Conservation (phyloP, 2,888 invertebrate genomes). For the Mylabris sibirica region DNA sequence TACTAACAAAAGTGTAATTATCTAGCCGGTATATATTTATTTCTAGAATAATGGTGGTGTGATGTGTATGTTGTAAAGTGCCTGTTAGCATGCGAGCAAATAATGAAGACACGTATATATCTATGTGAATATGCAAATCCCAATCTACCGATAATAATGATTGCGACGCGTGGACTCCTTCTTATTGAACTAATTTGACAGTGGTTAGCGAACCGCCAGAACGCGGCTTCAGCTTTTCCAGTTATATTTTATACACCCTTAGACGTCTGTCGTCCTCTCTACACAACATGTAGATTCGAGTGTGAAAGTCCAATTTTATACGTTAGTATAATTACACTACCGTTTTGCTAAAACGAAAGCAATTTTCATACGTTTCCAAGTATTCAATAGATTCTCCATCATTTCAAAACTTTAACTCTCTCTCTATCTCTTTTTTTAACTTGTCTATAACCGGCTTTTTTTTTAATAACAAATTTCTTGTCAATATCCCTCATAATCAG, state of each 20-base stretch:
- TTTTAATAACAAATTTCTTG: not conserved
- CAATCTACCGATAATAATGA: slow-evolving; percentile 61
- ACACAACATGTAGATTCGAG: slow-evolving; percentile 18
- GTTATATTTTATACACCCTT: slow-evolving; percentile 49
- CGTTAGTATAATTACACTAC: slow-evolving; percentile 35
- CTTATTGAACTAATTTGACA: slow-evolving; percentile 65
- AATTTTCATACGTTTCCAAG: slow-evolving; percentile 19
- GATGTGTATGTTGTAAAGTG: slow-evolving; percentile 45
- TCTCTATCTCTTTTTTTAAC: not conserved
- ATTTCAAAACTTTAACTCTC: not conserved
- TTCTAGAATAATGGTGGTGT: not conserved
- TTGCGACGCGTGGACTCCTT: slow-evolving; percentile 63
- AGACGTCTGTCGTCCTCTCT: slow-evolving; percentile 32
- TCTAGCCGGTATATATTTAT: slow-evolving; percentile 4
- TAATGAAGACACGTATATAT: slow-evolving; percentile 56
- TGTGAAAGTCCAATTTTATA: slow-evolving; percentile 41
- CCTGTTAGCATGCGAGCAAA: slow-evolving; percentile 54
- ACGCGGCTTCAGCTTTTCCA: slow-evolving; percentile 53
- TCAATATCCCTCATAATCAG: not conserved
- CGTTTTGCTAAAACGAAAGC: slow-evolving; percentile 30
- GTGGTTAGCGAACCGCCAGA: slow-evolving; percentile 55
- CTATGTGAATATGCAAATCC: slow-evolving; percentile 56
- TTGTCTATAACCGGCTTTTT: not conserved
- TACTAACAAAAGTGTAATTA: slow-evolving; percentile 7
- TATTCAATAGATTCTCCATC: not conserved